Evolutionary conservation across 2,888 invertebrate species (phyloP), one percentile per base, ranked within the genome.

Genomic region (Dichetophora obliterata): DNA sequence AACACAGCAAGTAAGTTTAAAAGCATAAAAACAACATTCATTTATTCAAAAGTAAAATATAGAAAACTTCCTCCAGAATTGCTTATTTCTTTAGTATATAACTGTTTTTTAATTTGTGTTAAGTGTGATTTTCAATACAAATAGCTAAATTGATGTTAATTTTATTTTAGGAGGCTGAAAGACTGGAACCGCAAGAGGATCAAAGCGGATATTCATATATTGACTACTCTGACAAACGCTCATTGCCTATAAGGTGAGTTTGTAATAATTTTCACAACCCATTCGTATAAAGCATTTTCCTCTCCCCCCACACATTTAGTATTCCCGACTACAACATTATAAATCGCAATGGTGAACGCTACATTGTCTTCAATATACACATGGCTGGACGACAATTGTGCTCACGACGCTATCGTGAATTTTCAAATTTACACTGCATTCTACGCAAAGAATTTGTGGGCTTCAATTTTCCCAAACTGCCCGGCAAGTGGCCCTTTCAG

Each of bases 351-450:
- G 96, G 96, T 72, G 96, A 98, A 84, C 94, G 96, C 82, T 98
- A 94, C 90, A 97, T 98, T 83, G 97, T 94, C 11, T 99, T 96
- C 90, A 99, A 99, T 88, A 98, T 99, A 80, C 98, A 99, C 90
- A 99, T 99, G 98, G 99, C 99, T 6, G 99, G 99, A 0, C 91
- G 99, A 50, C 99, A 99, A 88, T 91, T 99, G 74, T 99, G 99
- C 90, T 98, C 98, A 70, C 91, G 99, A 71, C 92, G 99, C 54
- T 99, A 99, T 89, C 92, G 98, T 78, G 99, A 99, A 91, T 99
- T 99, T 89, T 93, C 97, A 9, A 94, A 95, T 81, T 91, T 99
- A 79, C 96, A 98, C 86, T 92, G 94, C 84, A 94, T 94, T 83
- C 91, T 98, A 75, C 95, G 98, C 89, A 95, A 97, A 89, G 98